Evolutionary conservation across 2,888 invertebrate genomes (phyloP).

Genomic region (Melieria omissa): DNA sequence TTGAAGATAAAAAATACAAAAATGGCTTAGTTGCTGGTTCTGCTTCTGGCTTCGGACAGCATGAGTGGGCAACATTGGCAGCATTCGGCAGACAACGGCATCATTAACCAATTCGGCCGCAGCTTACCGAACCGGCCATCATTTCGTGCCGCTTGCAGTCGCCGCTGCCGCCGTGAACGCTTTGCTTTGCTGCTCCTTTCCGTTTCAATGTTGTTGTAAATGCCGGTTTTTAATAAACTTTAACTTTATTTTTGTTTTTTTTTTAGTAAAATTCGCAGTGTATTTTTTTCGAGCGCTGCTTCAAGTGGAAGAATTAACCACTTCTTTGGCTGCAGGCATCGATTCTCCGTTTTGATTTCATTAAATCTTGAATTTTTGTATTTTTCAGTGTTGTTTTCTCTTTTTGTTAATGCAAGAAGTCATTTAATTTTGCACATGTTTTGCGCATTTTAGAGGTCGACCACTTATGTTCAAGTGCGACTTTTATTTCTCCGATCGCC

Average conservation of each 20-base stretch:
- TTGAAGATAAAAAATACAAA: not conserved
- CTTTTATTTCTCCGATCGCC: slow-evolving; percentile 13
- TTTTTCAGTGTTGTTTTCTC: not conserved
- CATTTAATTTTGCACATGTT: slow-evolving; percentile 11
- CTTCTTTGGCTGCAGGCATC: not conserved
- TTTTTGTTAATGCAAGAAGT: too few species aligned
- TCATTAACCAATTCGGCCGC: slow-evolving; percentile 19
- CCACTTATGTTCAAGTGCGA: slow-evolving; percentile 21
- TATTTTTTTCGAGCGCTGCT: not conserved
- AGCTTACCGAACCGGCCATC: not conserved
- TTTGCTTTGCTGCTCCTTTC: too few species aligned
- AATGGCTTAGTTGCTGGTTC: not conserved
- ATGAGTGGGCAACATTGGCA: slow-evolving; percentile 30
- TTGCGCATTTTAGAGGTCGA: slow-evolving; percentile 36
- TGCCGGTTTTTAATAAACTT: not conserved
- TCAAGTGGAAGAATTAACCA: not conserved
- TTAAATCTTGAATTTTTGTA: not conserved
- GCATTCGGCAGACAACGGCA: slow-evolving; percentile 10
- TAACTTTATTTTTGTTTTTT: too few species aligned
- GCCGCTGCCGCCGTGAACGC: not conserved
- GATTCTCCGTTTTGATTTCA: not conserved
- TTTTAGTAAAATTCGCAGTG: not conserved
- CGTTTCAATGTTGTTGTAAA: not conserved
- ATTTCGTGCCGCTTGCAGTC: not conserved
- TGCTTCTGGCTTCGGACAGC: slow-evolving; percentile 26